Percentiles rank a stretch among this genome's conserved stretches.
Evolutionary conservation across 1,140 invertebrate genomes (phyloP).

Genomic region (Frieseomelitta varia): DNA sequence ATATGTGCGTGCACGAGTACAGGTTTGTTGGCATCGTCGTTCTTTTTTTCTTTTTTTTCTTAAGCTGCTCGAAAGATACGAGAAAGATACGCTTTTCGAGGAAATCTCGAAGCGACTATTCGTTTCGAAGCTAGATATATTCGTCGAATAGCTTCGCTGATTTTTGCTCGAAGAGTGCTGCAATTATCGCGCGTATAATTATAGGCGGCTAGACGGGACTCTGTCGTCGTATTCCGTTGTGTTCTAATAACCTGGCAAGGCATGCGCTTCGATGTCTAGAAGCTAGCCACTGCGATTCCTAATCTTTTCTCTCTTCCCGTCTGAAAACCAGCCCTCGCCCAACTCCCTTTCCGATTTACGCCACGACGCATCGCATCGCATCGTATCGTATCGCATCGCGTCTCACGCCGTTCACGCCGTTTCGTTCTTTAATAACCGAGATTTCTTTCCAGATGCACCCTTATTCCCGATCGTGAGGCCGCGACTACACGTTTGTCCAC

Average conservation of each 20-base stretch:
- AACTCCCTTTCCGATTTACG: neutral
- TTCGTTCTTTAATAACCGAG: constrained; percentile 34
- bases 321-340: neutral
- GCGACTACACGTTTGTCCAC: constrained; percentile 77
- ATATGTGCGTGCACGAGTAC: constrained; percentile 39
- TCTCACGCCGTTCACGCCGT: neutral
- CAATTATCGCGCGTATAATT: constrained; percentile 4
- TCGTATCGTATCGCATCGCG: neutral
- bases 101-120: neutral
- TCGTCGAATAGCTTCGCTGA: neutral
- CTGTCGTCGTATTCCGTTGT: constrained; percentile 33
- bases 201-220: constrained; percentile 14
- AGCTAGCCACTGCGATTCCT: constrained; percentile 35
- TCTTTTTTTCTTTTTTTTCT: neutral
- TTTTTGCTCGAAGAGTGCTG: constrained; percentile 46
- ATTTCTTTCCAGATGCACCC: constrained; percentile 78
- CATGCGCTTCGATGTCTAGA: constrained; percentile 76
- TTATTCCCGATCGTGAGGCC: constrained; percentile 80
- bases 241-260: constrained; percentile 54
- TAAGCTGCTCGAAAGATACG: constrained; percentile 26
- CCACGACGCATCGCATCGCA: neutral
- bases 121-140: neutral
- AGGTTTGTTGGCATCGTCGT: constrained; percentile 53
- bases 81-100: constrained; percentile 46
- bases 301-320: neutral